Evolutionary conservation across 2,113 vertebrate genomes (phyloP), one percentile per base, ranked within the genome.

Genomic region (Brachionichthys hirsutus): DNA sequence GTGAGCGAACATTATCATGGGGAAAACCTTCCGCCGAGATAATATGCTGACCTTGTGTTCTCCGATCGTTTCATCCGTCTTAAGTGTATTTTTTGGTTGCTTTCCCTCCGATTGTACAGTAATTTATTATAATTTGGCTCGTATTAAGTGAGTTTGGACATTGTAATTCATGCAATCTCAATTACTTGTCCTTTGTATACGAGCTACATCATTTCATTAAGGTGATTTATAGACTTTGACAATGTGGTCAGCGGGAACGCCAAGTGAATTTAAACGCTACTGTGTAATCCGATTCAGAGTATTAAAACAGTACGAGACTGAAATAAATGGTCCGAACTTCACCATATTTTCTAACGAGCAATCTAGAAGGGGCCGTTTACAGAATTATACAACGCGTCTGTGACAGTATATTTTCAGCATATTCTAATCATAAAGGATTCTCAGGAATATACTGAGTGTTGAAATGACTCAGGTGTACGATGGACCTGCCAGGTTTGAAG

Each of bases 401-500:
- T 73, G 67, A 67, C 75, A 72, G 43, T 16, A n/a, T 43, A 69
- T 50, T 68, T 62, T 78, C 71, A 68, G 49, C 66, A 66, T 18
- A 58, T 76, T 76, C 49, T 10, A 60, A 68, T 54, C 56, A 49
- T 1, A 20, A 41, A 57, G 51, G 17, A 58, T 60, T 71, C 69
- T 50, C 16, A 19, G 56, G 58, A 61, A 68, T 62, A 73, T 56
- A 53, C 11, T 55, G 54, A 69, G 54, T 9, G 14, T 44, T 77
- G 55, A 73, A 78, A 75, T 71, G 51, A 36, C 66, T 66, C 67
- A 67, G 56, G 66, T 72, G 49, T 64, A 34, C 36, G 71, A 78
- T 45, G 67, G 76, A 73, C 59, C 73, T 73, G 73, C 80, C 85
- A 80, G 58, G 67, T 58, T 67, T 75, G 65, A 80, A 69, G 70